Evolutionary conservation across 2,888 invertebrate species (phyloP), one percentile per base, ranked within the genome.

Genomic region (Nemoura dubitans): DNA sequence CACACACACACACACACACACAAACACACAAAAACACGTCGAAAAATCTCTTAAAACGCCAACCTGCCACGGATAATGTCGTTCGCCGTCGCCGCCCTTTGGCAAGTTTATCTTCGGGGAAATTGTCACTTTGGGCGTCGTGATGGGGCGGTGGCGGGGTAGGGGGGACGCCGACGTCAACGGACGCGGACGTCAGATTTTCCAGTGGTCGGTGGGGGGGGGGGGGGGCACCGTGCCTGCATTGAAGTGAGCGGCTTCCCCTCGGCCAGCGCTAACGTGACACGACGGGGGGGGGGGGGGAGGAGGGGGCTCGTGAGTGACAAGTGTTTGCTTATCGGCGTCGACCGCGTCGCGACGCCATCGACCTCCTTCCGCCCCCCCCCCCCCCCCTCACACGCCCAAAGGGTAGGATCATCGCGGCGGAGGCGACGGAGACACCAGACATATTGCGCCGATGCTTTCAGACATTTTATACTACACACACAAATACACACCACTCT

Each of bases 271-370:
- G 21, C 59, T 59, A 59, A 59, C 59, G 59, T 59, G 59, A 59
- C 59, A 59, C 36, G 36, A 10, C 5, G 36, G 10, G 36, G 36
- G 59, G 14, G 59, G 59, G 16, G 21, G 16, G 21, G 10, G 59
- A 21, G 16, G 59, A 14, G 59, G 21, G 43, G 86, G 84, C 29
- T 81, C 29, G 27, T 78, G 85, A 82, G 84, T 78, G 82, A 84
- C 80, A 83, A 83, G 83, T 83, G 83, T 83, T 83, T 83, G 83
- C 83, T 83, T 30, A 83, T 83, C 30, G 83, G 83, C 83, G 83
- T 42, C 78, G 78, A 59, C 83, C 42, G 83, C 83, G 83, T 43
- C 42, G 42, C 83, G 83, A n/a, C 83, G 76, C 26, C 81, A 2
- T n/a, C n/a, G n/a, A n/a, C n/a, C n/a, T n/a, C n/a, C n/a, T n/a